Base-by-base conservation (phyloP, 2,797 vertebrate species). In the Microchirus variegatus region DNA sequence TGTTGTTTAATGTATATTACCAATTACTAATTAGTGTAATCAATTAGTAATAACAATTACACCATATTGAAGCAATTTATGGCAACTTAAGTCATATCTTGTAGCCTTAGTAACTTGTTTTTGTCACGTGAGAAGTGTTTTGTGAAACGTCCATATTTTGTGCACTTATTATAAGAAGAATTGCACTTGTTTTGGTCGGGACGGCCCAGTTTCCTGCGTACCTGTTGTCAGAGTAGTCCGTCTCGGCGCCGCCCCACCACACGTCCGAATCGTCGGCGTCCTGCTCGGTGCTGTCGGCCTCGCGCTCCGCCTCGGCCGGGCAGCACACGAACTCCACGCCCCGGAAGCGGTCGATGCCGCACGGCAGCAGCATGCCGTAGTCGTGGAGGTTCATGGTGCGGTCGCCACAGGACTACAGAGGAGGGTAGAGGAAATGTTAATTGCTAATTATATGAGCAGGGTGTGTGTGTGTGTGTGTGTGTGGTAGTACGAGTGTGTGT, bases 321-420 rank as follows among this genome's bases (percentile, higher is more conserved):
- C 97, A 99, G 82, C 97, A 99, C 4, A 99, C 97, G 35, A 99
- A 99, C 89, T 99, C 97, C 48, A 99, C 97, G 0, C 97, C 97
- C 18, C 96, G 92, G 84, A 99, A 99, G 69, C 96, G 96, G 90
- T 99, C 96, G 0, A 99, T 97, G 48, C 96, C 97, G 14, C 97
- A 99, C 0, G 97, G 97, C 87, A 99, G 83, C 86, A 99, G 89
- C 97, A 99, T 98, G 62, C 96, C 97, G 1, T 97, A 99, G 84
- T 98, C 95, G 0, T 97, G 96, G 65, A 99, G 93, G 77, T 97
- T 98, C 94, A 98, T 98, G 48, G 94, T 93, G 72, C 95, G 96
- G 89, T 99, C 96, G 41, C 95, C 96, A 41, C 97, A 99, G 2
- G 96, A 97, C 96, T 96, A 17, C 92, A 93, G 0, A 92, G 31